These are phyloP conservation scores for Antheraea mylitta DNA, from an alignment of 1,140 invertebrate species.

Conservation along the genomic window DNA sequence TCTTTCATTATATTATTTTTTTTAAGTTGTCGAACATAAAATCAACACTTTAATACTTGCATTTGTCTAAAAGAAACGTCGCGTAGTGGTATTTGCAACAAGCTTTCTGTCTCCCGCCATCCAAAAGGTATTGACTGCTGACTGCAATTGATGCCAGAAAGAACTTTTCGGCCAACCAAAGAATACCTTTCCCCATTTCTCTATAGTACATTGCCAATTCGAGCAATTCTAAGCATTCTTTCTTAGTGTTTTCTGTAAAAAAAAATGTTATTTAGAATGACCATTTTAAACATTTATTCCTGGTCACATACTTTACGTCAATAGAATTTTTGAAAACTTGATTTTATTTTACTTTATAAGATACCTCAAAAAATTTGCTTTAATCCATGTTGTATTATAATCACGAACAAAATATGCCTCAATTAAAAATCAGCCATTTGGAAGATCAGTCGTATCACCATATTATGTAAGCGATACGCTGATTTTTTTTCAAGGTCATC, in stretches of 20 bases:
- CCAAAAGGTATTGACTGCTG: constrained; percentile 57
- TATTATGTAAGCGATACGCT: too few species aligned
- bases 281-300: too few species aligned
- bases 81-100: constrained; percentile 78
- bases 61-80: constrained; percentile 78
- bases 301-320: too few species aligned
- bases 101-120: constrained; percentile 69
- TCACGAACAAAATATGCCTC: too few species aligned
- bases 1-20: too few species aligned
- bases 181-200: constrained; percentile 74
- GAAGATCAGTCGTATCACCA: too few species aligned
- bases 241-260: constrained; percentile 61
- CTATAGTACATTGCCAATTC: constrained; percentile 71
- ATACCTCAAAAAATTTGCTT: too few species aligned
- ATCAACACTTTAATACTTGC: constrained; percentile 41
- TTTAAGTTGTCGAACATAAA: neutral
- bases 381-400: too few species aligned
- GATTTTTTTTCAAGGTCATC: too few species aligned
- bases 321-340: too few species aligned
- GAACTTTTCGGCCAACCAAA: constrained; percentile 81
- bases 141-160: constrained; percentile 69
- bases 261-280: neutral
- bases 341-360: too few species aligned
- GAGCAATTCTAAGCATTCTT: constrained; percentile 66
- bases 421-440: too few species aligned